Conservation (phyloP, 1,140 invertebrate species). For the Tetranychus cinnabarinus region DNA sequence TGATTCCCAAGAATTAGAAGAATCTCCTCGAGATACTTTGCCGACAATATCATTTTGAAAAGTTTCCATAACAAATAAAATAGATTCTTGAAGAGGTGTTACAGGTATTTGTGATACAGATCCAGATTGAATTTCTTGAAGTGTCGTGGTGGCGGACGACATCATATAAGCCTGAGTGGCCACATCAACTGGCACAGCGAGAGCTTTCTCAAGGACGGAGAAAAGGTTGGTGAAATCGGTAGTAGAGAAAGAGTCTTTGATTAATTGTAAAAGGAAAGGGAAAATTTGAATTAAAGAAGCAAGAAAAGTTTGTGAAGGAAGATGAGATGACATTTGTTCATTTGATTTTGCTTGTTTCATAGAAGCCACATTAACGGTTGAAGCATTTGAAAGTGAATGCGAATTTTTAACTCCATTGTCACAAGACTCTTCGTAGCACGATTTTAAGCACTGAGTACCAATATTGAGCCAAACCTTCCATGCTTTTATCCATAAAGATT, state of each 20-base stretch:
- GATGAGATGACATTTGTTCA: constrained; percentile 32
- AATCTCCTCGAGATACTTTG: neutral
- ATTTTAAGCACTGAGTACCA: constrained; percentile 45
- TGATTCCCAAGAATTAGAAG: constrained; percentile 31
- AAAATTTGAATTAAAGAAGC: constrained; percentile 82
- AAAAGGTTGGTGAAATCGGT: constrained; percentile 55
- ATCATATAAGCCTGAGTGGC: constrained; percentile 3
- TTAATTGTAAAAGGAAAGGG: constrained; percentile 69
- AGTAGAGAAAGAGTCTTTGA: constrained; percentile 47
- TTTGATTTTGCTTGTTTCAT: constrained; percentile 9
- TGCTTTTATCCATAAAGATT: constrained; percentile 41
- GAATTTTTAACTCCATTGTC: constrained; percentile 5
- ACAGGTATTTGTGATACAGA: constrained; percentile 18
- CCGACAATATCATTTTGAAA: constrained; percentile 37
- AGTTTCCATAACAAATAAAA: constrained; percentile 50
- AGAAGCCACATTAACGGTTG: constrained; percentile 10
- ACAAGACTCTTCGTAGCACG: constrained; percentile 25
- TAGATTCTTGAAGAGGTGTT: constrained; percentile 56
- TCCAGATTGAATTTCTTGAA: neutral
- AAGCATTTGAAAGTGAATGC: neutral
- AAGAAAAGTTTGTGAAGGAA: constrained; percentile 72
- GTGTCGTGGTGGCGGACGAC: neutral
- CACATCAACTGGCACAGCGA: constrained; percentile 41
- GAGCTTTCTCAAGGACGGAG: constrained; percentile 43
- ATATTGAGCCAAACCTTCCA: constrained; percentile 69